Conservation (phyloP, 2,797 vertebrate genomes). For the Allobates femoralis region DNA sequence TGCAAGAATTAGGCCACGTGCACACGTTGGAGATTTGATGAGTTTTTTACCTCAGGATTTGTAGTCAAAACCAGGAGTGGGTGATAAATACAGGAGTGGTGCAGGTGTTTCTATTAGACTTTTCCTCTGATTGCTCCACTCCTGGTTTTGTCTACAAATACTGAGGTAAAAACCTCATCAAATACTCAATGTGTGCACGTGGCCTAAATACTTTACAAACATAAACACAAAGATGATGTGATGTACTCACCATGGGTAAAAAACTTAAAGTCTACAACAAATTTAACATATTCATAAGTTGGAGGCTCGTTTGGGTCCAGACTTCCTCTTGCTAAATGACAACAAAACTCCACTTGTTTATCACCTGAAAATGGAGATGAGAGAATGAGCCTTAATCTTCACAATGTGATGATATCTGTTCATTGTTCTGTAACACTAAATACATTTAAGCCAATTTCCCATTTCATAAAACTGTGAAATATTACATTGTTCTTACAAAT, state of each 20-base stretch:
- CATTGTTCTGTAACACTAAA: neutral
- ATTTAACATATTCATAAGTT: constrained; percentile 91
- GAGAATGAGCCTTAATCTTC: neutral
- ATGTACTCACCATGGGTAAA: constrained; percentile 85
- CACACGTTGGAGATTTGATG: no score
- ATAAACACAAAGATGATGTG: neutral
- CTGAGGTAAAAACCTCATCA: no score
- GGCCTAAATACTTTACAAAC: neutral
- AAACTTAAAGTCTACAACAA: constrained; percentile 90
- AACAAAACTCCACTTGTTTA: constrained; percentile 90
- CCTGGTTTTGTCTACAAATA: no score
- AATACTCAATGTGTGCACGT: no score
- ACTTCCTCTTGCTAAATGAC: constrained; percentile 89
- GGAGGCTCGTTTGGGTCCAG: constrained; percentile 77
- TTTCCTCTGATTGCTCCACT: no score
- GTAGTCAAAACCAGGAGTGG: no score
- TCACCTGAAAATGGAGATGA: constrained; percentile 76
- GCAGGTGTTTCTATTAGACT: no score
- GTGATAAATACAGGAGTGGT: no score
- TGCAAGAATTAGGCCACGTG: no score
- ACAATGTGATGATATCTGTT: neutral
- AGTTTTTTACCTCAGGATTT: no score
- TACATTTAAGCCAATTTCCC: neutral
- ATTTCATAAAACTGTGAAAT: neutral
- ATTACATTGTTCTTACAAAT: neutral